These are phyloP conservation scores for Megaceryle alcyon DNA, from an alignment of 2,797 vertebrate genomes.

Conservation along the genomic window DNA sequence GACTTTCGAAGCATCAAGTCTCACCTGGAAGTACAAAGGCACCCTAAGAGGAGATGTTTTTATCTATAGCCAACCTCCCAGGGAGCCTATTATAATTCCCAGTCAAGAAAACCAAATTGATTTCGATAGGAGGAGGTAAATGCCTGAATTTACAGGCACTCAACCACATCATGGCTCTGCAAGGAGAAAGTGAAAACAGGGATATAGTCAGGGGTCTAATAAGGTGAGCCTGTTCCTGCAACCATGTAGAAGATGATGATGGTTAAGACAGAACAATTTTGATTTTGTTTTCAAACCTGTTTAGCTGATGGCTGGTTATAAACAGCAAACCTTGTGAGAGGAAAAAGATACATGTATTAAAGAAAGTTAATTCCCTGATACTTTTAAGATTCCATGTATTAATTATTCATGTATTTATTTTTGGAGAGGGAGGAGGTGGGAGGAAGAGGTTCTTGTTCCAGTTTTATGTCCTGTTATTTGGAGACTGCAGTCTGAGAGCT, in stretches of 20 bases:
- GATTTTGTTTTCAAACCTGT: neutral
- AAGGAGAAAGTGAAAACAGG: neutral
- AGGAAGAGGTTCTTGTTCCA: slow-evolving; percentile 34
- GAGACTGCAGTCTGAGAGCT: slow-evolving; percentile 27
- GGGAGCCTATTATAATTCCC: neutral
- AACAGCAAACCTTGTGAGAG: neutral
- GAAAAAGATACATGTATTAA: neutral
- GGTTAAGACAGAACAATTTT: neutral
- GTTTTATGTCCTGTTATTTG: slow-evolving; percentile 54
- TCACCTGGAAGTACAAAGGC: neutral
- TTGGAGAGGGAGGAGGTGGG: slow-evolving; percentile 24
- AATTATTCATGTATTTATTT: slow-evolving; percentile 59
- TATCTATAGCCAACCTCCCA: neutral
- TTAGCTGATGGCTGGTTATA: neutral
- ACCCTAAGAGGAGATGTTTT: neutral
- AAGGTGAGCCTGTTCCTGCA: neutral
- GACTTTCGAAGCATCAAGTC: neutral
- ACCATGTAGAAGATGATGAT: neutral
- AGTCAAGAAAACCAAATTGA: neutral
- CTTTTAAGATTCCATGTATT: slow-evolving; percentile 18
- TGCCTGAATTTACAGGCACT: neutral
- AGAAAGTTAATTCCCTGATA: slow-evolving; percentile 10
- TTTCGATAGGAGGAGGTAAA: neutral
- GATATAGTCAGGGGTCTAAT: neutral
- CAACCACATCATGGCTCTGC: neutral